These are phyloP conservation scores for Zaprionus ornatus DNA, from an alignment of 1,140 invertebrate species.

Conservation along the genomic window DNA sequence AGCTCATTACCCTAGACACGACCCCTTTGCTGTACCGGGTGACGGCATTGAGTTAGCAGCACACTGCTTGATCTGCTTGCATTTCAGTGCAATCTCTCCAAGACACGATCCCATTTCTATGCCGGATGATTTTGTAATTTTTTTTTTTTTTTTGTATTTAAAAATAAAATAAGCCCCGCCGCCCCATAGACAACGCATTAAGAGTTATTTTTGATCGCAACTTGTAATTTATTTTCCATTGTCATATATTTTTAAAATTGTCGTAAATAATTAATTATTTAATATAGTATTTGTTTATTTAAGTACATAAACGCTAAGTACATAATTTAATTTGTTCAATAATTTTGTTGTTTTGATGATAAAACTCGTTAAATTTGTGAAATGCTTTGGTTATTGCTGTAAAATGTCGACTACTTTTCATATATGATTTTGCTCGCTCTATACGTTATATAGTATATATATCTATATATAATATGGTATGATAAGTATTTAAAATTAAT, in stretches of 20 bases:
- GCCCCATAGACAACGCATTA: background rate
- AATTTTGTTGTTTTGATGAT: constrained; percentile 27
- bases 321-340: constrained; percentile 56
- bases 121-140: no score
- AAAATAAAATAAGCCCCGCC: no score
- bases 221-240: constrained; percentile 45
- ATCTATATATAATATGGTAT: constrained; percentile 18
- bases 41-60: no score
- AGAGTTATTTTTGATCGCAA: constrained; percentile 41
- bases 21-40: no score
- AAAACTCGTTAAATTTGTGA: constrained; percentile 48
- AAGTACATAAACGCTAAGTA: constrained; percentile 54
- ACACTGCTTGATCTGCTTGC: no score
- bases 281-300: constrained; percentile 22
- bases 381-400: constrained; percentile 82
- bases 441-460: constrained; percentile 17
- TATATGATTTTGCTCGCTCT: constrained; percentile 6
- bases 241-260: constrained; percentile 29
- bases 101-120: no score
- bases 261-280: constrained; percentile 31
- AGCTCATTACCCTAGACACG: no score
- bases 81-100: no score
- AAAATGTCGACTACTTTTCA: constrained; percentile 72
- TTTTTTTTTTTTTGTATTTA: no score
- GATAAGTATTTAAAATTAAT: background rate